Evolutionary conservation across 2,797 vertebrate species (phyloP), one percentile per base, ranked within the genome.

Genomic region (Labroides dimidiatus): DNA sequence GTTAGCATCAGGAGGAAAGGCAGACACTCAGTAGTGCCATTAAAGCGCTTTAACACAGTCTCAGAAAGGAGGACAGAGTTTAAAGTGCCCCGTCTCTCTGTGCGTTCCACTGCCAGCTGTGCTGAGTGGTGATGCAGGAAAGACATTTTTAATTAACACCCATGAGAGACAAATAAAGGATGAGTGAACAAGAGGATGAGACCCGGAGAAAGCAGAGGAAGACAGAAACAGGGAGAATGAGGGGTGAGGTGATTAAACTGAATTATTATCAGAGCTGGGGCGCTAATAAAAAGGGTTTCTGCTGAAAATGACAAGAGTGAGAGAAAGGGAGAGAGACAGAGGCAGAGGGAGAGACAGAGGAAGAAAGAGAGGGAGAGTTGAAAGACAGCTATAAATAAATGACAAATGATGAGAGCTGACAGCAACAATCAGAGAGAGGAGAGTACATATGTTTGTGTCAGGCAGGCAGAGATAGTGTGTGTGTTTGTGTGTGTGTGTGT

Each of bases 81-180:
- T 84, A 85, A 81, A 87, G 81, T 71, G 72, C 63, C 56, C 73
- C 10, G 77, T 84, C 84, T 92, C 74, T 45, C 66, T 49, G 69
- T 62, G 83, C 27, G 20, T 64, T 67, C 47, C 56, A 79, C 84
- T 85, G 87, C 86, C 83, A 82, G 85, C 81, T 75, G 70, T 70
- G 77, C 37, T 77, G 86, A 82, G 84, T 81, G 72, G 64, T 64
- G 84, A 87, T 84, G 84, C 87, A 85, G 85, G 81, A 86, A 87
- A 92, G 89, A 89, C 84, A 82, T 85, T 92, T 91, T 91, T 92
- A 92, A 92, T 92, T 91, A 91, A 90, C 87, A 89, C 90, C 89
- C 90, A 80, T 82, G 91, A 93, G 91, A 92, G 84, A 87, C 81
- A 87, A 89, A 84, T 62, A 73, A 48, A 63, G 75, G 71, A 82